phyloP scores from a whole-genome alignment of 2,888 invertebrate genomes.

The Ectemnius continuus region DNA sequence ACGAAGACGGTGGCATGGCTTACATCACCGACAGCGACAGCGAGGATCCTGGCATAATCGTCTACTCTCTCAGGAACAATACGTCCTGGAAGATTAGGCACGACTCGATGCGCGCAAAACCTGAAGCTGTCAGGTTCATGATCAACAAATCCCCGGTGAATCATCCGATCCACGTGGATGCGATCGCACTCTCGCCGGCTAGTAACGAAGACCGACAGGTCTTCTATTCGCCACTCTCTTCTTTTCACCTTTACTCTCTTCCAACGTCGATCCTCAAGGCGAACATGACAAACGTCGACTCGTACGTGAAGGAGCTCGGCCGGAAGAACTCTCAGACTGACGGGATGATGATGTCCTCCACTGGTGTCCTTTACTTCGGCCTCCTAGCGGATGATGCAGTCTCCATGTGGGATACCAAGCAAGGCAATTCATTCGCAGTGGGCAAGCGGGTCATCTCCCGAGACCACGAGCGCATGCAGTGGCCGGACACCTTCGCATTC shows the following conservation, averaged over 20 bases:
- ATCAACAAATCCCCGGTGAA: conserved; percentile 82
- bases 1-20: conserved; percentile 83
- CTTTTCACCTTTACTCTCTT: conserved; percentile 84
- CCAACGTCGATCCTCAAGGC: conserved; percentile 82
- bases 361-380: conserved; percentile 85
- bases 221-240: conserved; percentile 85
- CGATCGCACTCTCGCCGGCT: conserved; percentile 85
- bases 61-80: conserved; percentile 83
- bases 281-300: conserved; percentile 76
- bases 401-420: conserved; percentile 84
- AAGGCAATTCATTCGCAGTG: conserved; percentile 79
- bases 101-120: conserved; percentile 82
- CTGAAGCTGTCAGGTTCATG: conserved; percentile 81
- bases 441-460: conserved; percentile 84
- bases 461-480: conserved; percentile 85
- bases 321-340: conserved; percentile 84
- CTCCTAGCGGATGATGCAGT: conserved; percentile 85
- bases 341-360: conserved; percentile 87
- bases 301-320: conserved; percentile 81
- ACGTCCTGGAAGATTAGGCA: conserved; percentile 86
- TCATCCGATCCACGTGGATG: conserved; percentile 83
- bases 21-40: conserved; percentile 87
- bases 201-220: conserved; percentile 74
- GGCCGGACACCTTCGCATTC: conserved; percentile 86
- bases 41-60: conserved; percentile 85